Evolutionary conservation across 2,797 vertebrate species (phyloP).

Genomic region (Eulemur coronatus): DNA sequence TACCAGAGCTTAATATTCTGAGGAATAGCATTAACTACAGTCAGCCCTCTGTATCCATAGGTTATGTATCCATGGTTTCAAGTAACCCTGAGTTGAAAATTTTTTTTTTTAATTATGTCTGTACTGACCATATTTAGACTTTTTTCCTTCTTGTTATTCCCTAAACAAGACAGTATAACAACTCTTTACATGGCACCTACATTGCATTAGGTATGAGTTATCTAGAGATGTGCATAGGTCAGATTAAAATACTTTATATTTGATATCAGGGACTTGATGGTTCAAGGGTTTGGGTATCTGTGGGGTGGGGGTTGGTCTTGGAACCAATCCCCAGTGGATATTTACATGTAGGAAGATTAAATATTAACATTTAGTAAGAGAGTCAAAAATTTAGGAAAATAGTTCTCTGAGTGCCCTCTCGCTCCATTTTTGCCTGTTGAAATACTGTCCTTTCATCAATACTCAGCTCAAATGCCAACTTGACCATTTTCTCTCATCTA

Average conservation of each 20-base stretch:
- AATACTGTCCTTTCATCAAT: background rate
- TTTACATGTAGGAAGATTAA: constrained; percentile 7
- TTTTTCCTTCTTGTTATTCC: background rate
- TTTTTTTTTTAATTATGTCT: background rate
- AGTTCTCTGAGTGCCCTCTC: background rate
- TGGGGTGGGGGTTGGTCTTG: too few relatives aligned
- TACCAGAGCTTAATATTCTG: background rate
- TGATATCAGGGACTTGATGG: background rate
- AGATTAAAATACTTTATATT: background rate
- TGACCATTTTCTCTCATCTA: background rate
- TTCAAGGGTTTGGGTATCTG: background rate
- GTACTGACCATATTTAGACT: background rate
- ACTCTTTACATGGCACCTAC: background rate
- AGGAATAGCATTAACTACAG: background rate
- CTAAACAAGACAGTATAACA: background rate
- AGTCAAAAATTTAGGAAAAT: background rate
- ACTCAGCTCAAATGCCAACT: background rate
- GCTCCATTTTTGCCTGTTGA: background rate
- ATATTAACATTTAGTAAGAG: constrained; percentile 17
- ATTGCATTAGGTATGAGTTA: background rate
- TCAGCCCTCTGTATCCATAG: background rate
- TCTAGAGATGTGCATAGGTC: background rate
- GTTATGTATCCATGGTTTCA: background rate
- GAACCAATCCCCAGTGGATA: background rate
- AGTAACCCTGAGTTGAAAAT: background rate